A percentile compares a stretch with the other conserved stretches of the same genome.
Conservation (phyloP, 2,113 vertebrate genomes). For the Tetrax tetrax region DNA sequence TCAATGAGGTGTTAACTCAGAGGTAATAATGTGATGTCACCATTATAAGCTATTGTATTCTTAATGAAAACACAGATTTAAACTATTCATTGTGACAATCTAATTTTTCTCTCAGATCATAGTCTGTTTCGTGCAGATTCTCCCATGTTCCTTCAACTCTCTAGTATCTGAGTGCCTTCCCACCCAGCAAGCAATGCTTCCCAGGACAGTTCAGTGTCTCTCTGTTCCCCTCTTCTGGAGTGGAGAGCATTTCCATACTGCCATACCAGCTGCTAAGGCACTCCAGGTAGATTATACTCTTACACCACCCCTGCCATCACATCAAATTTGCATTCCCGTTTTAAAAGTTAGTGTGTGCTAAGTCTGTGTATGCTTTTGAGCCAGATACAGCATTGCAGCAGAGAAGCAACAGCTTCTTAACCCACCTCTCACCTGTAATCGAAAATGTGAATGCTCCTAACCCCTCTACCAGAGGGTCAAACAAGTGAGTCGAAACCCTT, state of each 20-base stretch:
- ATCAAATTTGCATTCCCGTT: background rate
- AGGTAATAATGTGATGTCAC: background rate
- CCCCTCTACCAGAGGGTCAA: background rate
- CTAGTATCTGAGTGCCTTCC: background rate
- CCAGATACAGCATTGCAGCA: background rate
- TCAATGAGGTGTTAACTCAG: background rate
- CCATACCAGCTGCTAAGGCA: background rate
- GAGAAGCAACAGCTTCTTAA: fast-evolving
- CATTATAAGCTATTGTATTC: background rate
- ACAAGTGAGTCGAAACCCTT: fast-evolving
- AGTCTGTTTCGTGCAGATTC: background rate
- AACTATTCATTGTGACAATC: background rate
- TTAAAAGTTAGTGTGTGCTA: background rate
- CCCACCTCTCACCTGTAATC: background rate
- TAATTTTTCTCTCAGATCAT: background rate
- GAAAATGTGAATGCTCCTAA: fast-evolving
- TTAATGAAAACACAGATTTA: background rate
- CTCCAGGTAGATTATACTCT: background rate
- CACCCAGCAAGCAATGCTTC: background rate
- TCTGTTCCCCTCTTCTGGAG: fast-evolving
- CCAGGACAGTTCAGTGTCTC: background rate
- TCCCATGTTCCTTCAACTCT: background rate
- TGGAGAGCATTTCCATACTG: background rate
- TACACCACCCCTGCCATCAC: background rate
- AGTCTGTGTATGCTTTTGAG: background rate